Evolutionary conservation across 1,140 invertebrate genomes (phyloP).

Genomic region (Drosophila triauraria): DNA sequence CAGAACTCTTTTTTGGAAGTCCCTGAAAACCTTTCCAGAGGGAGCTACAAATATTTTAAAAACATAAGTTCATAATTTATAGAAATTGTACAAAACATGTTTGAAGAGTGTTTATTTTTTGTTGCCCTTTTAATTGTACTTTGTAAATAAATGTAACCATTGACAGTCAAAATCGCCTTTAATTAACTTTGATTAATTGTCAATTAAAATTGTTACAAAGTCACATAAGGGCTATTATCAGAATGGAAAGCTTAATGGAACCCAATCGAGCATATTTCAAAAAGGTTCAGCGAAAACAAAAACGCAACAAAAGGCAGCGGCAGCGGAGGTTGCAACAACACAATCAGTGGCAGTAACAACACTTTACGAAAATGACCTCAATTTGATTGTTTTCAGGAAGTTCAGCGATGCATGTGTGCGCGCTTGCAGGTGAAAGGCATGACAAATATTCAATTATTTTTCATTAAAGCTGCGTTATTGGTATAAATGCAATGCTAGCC

Average conservation of each 20-base stretch:
- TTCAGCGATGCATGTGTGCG: conserved; percentile 41
- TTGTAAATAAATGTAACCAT: not conserved
- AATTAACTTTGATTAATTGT: conserved; percentile 30
- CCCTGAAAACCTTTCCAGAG: not conserved
- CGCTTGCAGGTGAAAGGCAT: conserved; percentile 39
- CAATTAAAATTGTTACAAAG: conserved; percentile 18
- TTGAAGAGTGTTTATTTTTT: no score
- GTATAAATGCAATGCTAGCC: conserved; percentile 69
- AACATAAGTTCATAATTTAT: no score
- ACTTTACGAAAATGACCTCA: conserved; percentile 60
- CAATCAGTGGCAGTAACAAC: conserved; percentile 34
- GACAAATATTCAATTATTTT: conserved; percentile 76
- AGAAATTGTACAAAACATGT: not conserved
- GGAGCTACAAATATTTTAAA: not conserved
- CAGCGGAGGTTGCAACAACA: conserved; percentile 17
- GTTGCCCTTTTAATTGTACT: no score
- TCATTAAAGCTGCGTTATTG: conserved; percentile 70
- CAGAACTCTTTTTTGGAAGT: not conserved
- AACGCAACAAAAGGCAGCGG: conserved; percentile 12
- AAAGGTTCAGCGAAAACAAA: conserved; percentile 8
- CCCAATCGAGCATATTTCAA: conserved; percentile 45
- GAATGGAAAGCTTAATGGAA: conserved; percentile 36
- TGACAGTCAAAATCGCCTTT: not conserved
- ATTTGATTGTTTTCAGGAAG: conserved; percentile 62
- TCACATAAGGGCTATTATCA: conserved; percentile 22